Base-by-base conservation (phyloP, 2,797 vertebrate genomes). In the Carapus acus region DNA sequence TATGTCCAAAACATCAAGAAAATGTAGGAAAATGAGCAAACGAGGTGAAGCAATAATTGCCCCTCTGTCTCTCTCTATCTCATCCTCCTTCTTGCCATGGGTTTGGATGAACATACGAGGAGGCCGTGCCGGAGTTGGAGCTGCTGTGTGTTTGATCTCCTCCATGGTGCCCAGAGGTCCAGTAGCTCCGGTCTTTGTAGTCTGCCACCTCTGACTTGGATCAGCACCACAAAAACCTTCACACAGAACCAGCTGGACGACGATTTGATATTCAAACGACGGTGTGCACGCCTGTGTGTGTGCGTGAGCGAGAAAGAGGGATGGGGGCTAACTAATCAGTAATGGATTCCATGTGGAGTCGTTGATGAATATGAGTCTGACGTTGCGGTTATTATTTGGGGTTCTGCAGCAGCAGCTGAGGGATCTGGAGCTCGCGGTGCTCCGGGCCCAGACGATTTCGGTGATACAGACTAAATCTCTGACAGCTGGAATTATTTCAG, bases 61-160 rank as follows among this genome's bases (percentile, higher is more conserved):
- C 33, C 21, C 20, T 44, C 20, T 1, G 3, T 22, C 36, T 17
- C 8, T 29, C 38, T 12, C 22, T 34, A 52, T 54, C 17, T 59
- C 53, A 36, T 58, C 55, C 36, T 0, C 37, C 16, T 37, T 40
- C 13, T 12, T 2, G 3, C 50, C 27, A 24, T 7, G 14, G 16
- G 48, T 62, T 48, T 41, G 47, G 62, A 77, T 74, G 71, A 63
- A 74, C 69, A 42, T 13, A 65, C 57, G 69, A 62, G 34, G 47
- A 39, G 27, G 23, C 17, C 46, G 9, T 1, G 17, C 49, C 11
- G 43, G 13, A 42, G 58, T 20, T 22, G 49, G 18, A 9, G n/a
- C 29, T 36, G 62, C 41, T 13, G 38, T 38, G 33, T 47, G 45
- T 70, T 64, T 78, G 63, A 74, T 77, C 63, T 65, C 20, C 47